phyloP scores from a whole-genome alignment of 1,140 invertebrate genomes.

The Adelges cooleyi region DNA sequence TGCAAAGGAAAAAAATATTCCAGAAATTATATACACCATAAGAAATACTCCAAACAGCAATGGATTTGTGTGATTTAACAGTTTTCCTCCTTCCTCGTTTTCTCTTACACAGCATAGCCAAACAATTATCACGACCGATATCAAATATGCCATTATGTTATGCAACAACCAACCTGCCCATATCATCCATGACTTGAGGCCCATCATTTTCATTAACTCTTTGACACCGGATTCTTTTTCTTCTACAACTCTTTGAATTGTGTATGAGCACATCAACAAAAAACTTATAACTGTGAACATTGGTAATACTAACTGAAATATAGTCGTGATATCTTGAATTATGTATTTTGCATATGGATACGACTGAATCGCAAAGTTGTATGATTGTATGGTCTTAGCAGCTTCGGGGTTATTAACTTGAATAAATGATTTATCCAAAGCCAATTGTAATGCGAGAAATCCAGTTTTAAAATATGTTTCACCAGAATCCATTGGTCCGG shows the following conservation, averaged over 20 bases:
- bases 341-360: slow-evolving; percentile 12
- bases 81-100: slow-evolving; percentile 33
- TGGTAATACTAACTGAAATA: slow-evolving; percentile 17
- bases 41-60: slow-evolving; percentile 32
- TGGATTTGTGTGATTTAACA: slow-evolving; percentile 39
- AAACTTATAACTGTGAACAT: slow-evolving; percentile 29
- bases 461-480: slow-evolving; percentile 19
- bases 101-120: slow-evolving; percentile 37
- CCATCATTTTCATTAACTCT: slow-evolving; percentile 63
- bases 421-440: slow-evolving; percentile 30
- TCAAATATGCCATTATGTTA: slow-evolving; percentile 43
- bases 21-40: slow-evolving; percentile 19
- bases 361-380: slow-evolving; percentile 16
- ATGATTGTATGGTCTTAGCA: neutral
- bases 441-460: slow-evolving; percentile 30
- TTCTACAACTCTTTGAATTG: slow-evolving; percentile 32
- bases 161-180: slow-evolving; percentile 54
- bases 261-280: slow-evolving; percentile 15
- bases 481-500: slow-evolving; percentile 22
- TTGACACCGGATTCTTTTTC: slow-evolving; percentile 40
- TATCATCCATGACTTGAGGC: slow-evolving; percentile 49
- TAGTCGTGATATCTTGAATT: neutral
- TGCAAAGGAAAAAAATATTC: slow-evolving; percentile 27
- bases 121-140: slow-evolving; percentile 42
- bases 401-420: neutral